Evolutionary conservation across 2,888 invertebrate species (phyloP).

Genomic region (Nowickia ferox): DNA sequence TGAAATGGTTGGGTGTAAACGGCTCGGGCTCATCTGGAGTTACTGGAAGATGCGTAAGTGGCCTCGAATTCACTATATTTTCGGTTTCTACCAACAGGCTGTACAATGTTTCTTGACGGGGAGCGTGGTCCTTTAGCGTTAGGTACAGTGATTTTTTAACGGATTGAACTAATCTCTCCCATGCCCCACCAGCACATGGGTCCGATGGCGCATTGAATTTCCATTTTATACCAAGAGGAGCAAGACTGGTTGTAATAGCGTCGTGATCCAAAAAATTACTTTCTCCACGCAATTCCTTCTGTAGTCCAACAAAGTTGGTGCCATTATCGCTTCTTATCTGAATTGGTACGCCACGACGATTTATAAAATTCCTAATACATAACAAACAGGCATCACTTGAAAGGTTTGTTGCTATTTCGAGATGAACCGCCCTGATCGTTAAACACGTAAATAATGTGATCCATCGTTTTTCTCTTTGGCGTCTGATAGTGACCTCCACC

Average conservation of each 20-base stretch:
- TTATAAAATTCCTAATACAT: conserved; percentile 57
- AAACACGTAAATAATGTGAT: conserved; percentile 68
- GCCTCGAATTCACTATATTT: too few relatives aligned
- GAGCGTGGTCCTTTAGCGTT: conserved; percentile 57
- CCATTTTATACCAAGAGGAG: conserved; percentile 54
- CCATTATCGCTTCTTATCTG: conserved; percentile 65
- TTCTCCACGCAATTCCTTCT: conserved; percentile 28
- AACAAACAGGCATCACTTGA: conserved; percentile 46
- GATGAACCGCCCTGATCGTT: conserved; percentile 63
- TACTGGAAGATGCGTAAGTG: too few relatives aligned
- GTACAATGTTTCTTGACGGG: conserved; percentile 47
- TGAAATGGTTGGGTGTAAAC: too few relatives aligned
- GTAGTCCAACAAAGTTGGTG: conserved; percentile 64
- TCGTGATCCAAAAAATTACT: conserved; percentile 36
- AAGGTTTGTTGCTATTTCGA: conserved; percentile 49
- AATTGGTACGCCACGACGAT: conserved; percentile 59
- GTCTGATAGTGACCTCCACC: conserved; percentile 38
- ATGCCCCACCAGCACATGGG: conserved; percentile 72
- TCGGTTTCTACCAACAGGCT: too few relatives aligned
- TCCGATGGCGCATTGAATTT: conserved; percentile 63
- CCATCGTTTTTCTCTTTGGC: conserved; percentile 64
- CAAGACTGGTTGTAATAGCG: background rate
- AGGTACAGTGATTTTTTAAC: conserved; percentile 47
- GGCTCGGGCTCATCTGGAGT: too few relatives aligned
- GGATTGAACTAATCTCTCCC: conserved; percentile 71